Base-by-base conservation (phyloP, 2,888 invertebrate genomes). In the Harpalus rubripes region DNA sequence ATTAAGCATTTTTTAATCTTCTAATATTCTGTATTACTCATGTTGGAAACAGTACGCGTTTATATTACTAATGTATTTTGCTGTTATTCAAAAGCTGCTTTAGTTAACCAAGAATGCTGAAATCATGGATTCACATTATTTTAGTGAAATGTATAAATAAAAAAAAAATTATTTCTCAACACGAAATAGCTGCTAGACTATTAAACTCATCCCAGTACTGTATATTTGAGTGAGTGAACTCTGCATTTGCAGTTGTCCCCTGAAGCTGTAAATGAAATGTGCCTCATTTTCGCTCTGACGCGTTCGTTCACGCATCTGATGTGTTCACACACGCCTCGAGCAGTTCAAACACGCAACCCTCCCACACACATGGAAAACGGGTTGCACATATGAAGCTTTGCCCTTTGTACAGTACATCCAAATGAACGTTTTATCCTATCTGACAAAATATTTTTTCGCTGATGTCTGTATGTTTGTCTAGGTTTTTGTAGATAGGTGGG, bases 221-320 rank as follows among this genome's bases (percentile, higher is more conserved):
- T 52, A 52, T 12, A 52, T 52, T 52, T 59, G 59, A 10, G 59
- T 10, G 10, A 52, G 6, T 12, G 10, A 5, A 52, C 12, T 52
- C 44, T 52, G 44, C 44, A 52, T 52, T 52, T 52, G 44, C 44
- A 52, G 32, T 32, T 32, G 16, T 59, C 16, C 16, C 59, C 59
- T 15, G 59, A 59, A 59, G 39, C 44, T 12, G 44, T 52, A 12
- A 52, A 52, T 12, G 12, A 52, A 52, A 8, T 52, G 39, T 12
- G 68, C 68, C 10, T 32, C 39, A 39, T 7, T 68, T 68, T 32
- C 32, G 39, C 68, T 39, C 7, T 68, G 10, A 68, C 68, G 68
- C 68, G 68, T 32, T 26, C 12, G 68, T 68, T 63, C 39, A 39
- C 68, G 68, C 68, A 68, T 68, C 39, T 68, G 39, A 68, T n/a